Conservation (phyloP, 2,113 vertebrate species). For the Vidua chalybeata region DNA sequence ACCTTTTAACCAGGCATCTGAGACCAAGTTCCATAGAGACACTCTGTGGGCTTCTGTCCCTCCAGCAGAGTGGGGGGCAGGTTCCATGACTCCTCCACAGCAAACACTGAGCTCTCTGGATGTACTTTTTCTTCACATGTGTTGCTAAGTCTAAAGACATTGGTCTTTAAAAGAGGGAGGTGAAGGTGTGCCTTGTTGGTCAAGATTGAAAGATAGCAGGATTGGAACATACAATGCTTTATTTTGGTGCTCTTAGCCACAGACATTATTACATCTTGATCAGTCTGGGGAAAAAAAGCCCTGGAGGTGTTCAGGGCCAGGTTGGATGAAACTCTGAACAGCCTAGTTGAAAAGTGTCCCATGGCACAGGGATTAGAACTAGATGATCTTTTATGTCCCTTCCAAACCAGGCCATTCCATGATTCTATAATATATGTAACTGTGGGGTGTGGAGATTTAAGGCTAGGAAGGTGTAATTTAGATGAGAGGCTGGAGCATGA, state of each 20-base stretch:
- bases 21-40: neutral
- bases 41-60: neutral
- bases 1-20: neutral
- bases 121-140: rapidly evolving
- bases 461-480: neutral
- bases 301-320: neutral
- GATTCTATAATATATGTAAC: neutral
- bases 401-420: neutral
- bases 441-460: neutral
- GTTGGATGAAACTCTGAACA: neutral
- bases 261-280: neutral
- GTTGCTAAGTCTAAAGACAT: neutral
- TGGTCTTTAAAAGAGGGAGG: neutral
- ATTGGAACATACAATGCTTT: neutral
- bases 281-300: neutral
- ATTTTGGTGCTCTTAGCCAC: neutral
- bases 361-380: neutral
- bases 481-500: neutral
- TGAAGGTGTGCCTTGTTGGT: neutral
- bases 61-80: neutral
- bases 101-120: neutral
- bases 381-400: neutral
- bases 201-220: neutral
- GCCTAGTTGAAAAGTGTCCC: neutral
- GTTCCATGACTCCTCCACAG: neutral